Evolutionary conservation across 2,888 invertebrate species (phyloP).

Genomic region (Gisinianus flammeolus): DNA sequence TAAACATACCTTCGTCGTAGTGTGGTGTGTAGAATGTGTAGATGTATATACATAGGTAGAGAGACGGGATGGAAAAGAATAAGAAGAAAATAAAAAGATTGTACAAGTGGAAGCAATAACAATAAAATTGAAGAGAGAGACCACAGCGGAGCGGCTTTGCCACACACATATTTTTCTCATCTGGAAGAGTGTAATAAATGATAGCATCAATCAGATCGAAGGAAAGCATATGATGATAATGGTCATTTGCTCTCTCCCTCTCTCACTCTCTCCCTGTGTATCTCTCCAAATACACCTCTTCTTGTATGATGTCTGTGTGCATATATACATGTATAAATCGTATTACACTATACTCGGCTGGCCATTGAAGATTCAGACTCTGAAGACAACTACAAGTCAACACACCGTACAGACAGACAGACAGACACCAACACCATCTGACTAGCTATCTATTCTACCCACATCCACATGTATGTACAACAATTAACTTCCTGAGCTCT

Average conservation of each 20-base stretch:
- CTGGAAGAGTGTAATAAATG: slow-evolving; percentile 35
- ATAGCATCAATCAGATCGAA: slow-evolving; percentile 41
- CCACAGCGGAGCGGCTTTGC: slow-evolving; percentile 36
- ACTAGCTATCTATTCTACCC: background rate
- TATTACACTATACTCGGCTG: background rate
- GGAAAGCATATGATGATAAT: slow-evolving; percentile 36
- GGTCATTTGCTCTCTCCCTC: slow-evolving; percentile 35
- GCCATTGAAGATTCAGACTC: background rate
- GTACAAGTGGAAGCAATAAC: slow-evolving; percentile 41
- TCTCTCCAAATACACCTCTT: background rate
- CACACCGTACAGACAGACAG: background rate
- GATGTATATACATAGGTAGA: background rate
- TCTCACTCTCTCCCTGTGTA: background rate
- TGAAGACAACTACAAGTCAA: slow-evolving; percentile 4
- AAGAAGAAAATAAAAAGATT: background rate
- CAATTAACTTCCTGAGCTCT: background rate
- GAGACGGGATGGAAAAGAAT: background rate
- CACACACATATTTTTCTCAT: slow-evolving; percentile 20
- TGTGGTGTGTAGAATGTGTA: background rate
- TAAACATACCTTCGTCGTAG: background rate
- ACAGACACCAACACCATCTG: slow-evolving; percentile 7
- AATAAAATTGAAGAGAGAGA: slow-evolving; percentile 40
- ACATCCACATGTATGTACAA: background rate
- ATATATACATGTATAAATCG: background rate
- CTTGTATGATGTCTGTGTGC: background rate